Evolutionary conservation across 2,888 invertebrate genomes (phyloP), one percentile per base, ranked within the genome.

Genomic region (Plusia festucae): DNA sequence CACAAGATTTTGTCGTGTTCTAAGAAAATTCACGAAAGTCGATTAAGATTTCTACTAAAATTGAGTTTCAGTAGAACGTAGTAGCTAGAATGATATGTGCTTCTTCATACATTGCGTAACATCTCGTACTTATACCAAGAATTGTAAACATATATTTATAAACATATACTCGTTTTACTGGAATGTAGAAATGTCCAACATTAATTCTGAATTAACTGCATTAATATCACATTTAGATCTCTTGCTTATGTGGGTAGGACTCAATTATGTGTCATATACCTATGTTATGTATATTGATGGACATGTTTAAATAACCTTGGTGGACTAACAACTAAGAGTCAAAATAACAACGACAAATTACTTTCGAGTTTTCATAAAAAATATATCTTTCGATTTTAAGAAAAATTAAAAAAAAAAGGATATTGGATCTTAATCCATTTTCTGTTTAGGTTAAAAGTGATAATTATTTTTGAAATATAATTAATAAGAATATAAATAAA

Each of bases 161-260:
- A n/a, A n/a, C n/a, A n/a, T n/a, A 82, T 78, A 82, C 81, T 74
- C 53, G 86, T 86, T 84, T 78, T 75, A 78, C 80, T 79, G 88
- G 89, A 90, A 92, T 90, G 89, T 85, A 84, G 80, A 84, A 82
- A 81, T 70, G 68, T 73, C 60, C 40, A 68, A 56, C 65, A 78
- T 80, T 76, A 76, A 79, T 78, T 75, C 66, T 69, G 65, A 74
- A 78, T 81, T 79, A 83, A 83, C 83, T 85, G 87, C 84, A 91
- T 91, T 89, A 91, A 89, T 73, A 83, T 84, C 78, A 63, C 85
- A 87, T 87, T 87, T 83, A 82, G 59, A 65, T 65, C 76, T 73
- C 76, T 71, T 73, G 68, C 73, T 74, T 68, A 78, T 67, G 77
- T 73, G 62, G 74, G 60, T 60, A 75, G 69, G 65, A 64, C 65